Evolutionary conservation across 2,888 invertebrate genomes (phyloP).

Genomic region (Drepanosiphum platanoidis): DNA sequence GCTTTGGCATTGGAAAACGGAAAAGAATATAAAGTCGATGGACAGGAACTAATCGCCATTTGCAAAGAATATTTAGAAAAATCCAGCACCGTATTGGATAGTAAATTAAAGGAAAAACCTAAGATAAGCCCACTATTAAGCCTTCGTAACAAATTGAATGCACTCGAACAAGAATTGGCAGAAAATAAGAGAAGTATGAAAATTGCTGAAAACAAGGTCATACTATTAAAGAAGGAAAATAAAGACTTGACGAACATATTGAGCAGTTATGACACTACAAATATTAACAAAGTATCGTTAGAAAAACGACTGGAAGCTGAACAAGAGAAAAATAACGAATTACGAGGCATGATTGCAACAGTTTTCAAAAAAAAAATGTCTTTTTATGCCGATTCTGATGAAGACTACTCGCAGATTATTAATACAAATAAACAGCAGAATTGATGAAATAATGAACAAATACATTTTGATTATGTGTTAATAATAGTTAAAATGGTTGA

Average conservation of each 20-base stretch:
- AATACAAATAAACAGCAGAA: no score
- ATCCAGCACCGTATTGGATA: background rate
- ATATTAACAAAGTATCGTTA: background rate
- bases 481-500: no score
- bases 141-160: background rate
- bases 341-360: background rate
- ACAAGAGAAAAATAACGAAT: background rate
- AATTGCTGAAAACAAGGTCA: background rate
- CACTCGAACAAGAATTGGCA: background rate
- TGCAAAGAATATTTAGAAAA: background rate
- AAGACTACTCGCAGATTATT: no score
- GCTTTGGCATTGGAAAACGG: background rate
- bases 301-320: conserved; percentile 7
- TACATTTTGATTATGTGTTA: no score
- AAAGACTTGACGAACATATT: conserved; percentile 15
- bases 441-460: no score
- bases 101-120: background rate
- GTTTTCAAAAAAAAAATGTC: background rate
- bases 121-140: background rate
- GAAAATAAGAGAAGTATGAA: background rate
- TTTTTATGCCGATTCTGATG: background rate
- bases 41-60: background rate
- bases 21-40: background rate
- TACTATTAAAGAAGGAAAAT: background rate
- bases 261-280: background rate